These are phyloP conservation scores for Florisuga fusca DNA, from an alignment of 2,797 vertebrate species.

Conservation along the genomic window DNA sequence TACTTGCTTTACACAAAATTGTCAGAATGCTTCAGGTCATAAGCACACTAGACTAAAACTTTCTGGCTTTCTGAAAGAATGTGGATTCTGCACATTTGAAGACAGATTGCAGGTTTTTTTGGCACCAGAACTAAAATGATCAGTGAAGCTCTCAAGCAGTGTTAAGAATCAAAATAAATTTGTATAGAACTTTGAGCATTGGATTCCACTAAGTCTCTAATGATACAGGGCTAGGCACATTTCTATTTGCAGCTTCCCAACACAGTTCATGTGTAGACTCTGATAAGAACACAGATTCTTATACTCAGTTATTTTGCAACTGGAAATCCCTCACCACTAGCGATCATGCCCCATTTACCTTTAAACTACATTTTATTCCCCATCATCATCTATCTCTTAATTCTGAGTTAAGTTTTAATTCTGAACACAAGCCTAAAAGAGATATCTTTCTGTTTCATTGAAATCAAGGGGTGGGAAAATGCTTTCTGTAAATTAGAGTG, in stretches of 20 bases:
- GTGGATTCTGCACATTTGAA: not conserved
- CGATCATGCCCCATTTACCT: not conserved
- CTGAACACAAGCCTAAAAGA: not conserved
- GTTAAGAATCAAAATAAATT: not conserved
- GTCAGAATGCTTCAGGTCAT: not conserved
- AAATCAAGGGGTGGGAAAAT: not conserved
- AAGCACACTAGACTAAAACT: not conserved
- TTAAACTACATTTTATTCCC: not conserved
- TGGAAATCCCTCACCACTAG: not conserved
- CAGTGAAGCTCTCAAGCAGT: not conserved
- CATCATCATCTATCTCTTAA: not conserved
- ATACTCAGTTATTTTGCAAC: not conserved
- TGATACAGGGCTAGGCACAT: rapidly evolving
- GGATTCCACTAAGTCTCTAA: not conserved
- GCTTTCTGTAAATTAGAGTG: not conserved
- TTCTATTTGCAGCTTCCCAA: not conserved
- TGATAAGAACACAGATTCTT: not conserved
- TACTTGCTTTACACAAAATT: not conserved
- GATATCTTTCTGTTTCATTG: not conserved
- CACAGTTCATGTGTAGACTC: not conserved
- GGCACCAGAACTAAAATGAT: not conserved
- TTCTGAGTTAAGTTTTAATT: not conserved
- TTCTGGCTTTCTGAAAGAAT: not conserved
- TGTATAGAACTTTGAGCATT: not conserved
- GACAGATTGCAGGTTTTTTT: not conserved